Evolutionary conservation across 2,888 invertebrate species (phyloP), one percentile per base, ranked within the genome.

Genomic region (Metalampra italica): DNA sequence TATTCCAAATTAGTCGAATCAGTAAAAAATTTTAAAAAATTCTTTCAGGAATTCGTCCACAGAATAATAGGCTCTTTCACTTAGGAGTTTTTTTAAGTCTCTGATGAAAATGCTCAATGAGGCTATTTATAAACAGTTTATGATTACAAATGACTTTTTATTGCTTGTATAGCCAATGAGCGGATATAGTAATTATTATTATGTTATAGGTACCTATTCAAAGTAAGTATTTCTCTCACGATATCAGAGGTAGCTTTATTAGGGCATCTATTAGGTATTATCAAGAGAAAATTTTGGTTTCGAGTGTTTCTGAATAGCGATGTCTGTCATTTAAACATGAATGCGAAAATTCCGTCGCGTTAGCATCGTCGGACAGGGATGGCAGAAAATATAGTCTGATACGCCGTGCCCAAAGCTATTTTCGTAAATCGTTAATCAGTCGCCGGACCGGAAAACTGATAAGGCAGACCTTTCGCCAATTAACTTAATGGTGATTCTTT

Each of bases 371-470:
- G 14, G 39, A 14, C 30, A 9, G 43, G 43, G 53, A 50, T 52
- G 53, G 53, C 56, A 57, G 60, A 62, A 69, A 75, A 74, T 73
- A 71, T 70, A 68, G 64, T 64, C 67, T 52, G 67, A 75, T 74
- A 69, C 70, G 67, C 59, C 70, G 56, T 64, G 64, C 69, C 68
- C 58, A 58, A 71, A 68, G 78, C 81, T 77, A 83, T 80, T 83
- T 81, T 76, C 68, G 78, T 78, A 77, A 80, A 84, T 75, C 82
- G 84, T 86, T 85, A 85, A 87, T 86, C 86, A 84, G 75, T 67
- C 71, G 72, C 60, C 66, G 71, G 71, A 65, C 75, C 81, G 79
- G 79, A 84, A 84, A 81, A 83, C 82, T 82, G 86, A 86, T 86
- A 87, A 83, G 76, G 68, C 66, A 69, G 73, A 75, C 82, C 78